A percentile compares a stretch with the other conserved stretches of the same genome.
Evolutionary conservation across 2,113 vertebrate species (phyloP).

Genomic region (Todiramphus saurophagus): DNA sequence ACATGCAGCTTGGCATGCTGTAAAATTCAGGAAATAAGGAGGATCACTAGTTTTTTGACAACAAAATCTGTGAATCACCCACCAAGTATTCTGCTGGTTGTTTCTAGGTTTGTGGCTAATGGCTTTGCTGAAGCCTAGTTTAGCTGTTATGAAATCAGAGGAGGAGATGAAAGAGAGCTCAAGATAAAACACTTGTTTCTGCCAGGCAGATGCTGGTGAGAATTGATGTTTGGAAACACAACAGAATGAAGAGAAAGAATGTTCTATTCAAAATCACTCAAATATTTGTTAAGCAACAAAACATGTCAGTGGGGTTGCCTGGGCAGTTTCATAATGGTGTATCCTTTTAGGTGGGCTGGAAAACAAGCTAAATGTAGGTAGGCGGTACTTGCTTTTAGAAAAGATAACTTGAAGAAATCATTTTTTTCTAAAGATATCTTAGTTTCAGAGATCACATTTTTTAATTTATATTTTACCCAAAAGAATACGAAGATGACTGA

Average conservation of each 20-base stretch:
- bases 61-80: not conserved
- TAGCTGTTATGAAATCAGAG: not conserved
- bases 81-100: not conserved
- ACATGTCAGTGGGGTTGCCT: not conserved
- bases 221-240: not conserved
- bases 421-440: slow-evolving; percentile 9
- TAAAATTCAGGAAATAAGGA: not conserved
- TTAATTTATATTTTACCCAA: not conserved
- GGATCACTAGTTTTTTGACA: slow-evolving; percentile 13
- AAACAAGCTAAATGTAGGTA: not conserved
- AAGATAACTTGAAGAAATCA: not conserved
- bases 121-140: not conserved
- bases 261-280: not conserved
- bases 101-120: not conserved
- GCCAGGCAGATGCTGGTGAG: not conserved
- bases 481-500: not conserved
- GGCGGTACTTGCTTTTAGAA: not conserved
- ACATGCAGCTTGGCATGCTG: not conserved
- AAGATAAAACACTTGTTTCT: not conserved
- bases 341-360: not conserved
- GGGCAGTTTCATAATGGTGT: not conserved
- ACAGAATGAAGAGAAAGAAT: not conserved
- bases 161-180: not conserved
- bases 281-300: not conserved
- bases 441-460: not conserved